Conservation (phyloP, 2,888 invertebrate genomes). For the Heliothis peltigera region DNA sequence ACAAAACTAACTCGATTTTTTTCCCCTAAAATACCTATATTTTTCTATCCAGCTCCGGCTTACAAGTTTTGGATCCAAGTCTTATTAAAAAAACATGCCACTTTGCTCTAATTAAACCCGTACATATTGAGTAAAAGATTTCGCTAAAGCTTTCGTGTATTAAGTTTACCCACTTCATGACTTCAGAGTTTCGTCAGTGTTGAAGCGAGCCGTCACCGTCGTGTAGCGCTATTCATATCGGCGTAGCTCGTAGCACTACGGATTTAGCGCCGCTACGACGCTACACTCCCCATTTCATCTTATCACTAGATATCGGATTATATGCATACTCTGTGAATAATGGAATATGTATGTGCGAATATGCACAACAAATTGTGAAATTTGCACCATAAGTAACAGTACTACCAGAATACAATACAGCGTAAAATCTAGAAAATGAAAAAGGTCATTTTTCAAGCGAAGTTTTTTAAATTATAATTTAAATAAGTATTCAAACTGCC, state of each 20-base stretch:
- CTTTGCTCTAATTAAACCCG: not conserved
- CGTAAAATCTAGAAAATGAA: too few relatives aligned
- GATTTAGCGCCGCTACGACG: constrained; percentile 27
- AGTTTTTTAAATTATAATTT: too few relatives aligned
- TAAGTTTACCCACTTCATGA: constrained; percentile 7
- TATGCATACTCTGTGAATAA: too few relatives aligned
- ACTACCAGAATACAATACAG: too few relatives aligned
- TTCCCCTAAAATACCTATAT: too few relatives aligned
- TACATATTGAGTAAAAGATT: not conserved
- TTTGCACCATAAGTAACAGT: too few relatives aligned
- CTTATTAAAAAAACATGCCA: not conserved
- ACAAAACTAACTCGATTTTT: too few relatives aligned
- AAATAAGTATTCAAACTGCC: too few relatives aligned
- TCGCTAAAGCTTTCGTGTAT: not conserved
- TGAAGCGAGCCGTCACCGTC: constrained; percentile 16
- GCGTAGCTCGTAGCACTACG: constrained; percentile 43
- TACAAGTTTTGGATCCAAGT: not conserved
- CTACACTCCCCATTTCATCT: constrained; percentile 19
- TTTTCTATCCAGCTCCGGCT: too few relatives aligned
- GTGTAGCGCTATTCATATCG: constrained; percentile 32
- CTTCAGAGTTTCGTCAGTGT: constrained; percentile 20
- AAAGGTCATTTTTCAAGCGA: too few relatives aligned
- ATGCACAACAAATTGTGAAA: too few relatives aligned
- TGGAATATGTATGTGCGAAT: too few relatives aligned
- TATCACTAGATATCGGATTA: not conserved